These are phyloP conservation scores for Ptychoptera albimana DNA, from an alignment of 2,888 invertebrate species.

Conservation along the genomic window DNA sequence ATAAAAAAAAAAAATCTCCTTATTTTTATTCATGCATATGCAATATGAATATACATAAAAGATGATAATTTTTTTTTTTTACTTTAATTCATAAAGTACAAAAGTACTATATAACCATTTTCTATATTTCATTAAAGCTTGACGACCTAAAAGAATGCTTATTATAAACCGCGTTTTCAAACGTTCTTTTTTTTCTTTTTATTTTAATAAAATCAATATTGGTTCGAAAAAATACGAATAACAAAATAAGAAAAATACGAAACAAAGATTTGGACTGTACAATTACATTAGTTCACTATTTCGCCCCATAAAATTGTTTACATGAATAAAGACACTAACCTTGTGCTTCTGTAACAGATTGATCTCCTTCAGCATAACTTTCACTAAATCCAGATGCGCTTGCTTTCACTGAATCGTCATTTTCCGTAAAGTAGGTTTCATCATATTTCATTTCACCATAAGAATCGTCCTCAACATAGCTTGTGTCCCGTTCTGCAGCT, in stretches of 20 bases:
- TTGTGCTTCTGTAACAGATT: conserved; percentile 31
- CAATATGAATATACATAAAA: too few relatives aligned
- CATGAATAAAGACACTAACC: conserved; percentile 21
- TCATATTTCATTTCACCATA: conserved; percentile 44
- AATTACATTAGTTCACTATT: background rate
- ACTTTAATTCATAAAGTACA: too few relatives aligned
- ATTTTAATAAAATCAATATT: too few relatives aligned
- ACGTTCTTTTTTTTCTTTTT: background rate
- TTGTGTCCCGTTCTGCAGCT: conserved; percentile 43
- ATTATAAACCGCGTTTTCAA: too few relatives aligned
- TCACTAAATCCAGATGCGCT: conserved; percentile 5
- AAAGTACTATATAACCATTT: too few relatives aligned
- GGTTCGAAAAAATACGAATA: too few relatives aligned
- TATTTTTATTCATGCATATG: background rate
- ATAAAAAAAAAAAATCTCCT: background rate
- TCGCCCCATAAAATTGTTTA: too few relatives aligned
- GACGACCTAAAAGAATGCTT: too few relatives aligned
- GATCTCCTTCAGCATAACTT: conserved; percentile 20
- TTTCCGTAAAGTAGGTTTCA: conserved; percentile 31
- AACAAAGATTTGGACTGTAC: conserved; percentile 6
- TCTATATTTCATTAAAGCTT: too few relatives aligned
- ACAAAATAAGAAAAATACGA: background rate
- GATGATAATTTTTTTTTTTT: too few relatives aligned
- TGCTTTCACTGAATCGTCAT: conserved; percentile 21
- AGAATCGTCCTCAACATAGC: conserved; percentile 48